Base-by-base conservation (phyloP, 2,888 invertebrate genomes). In the Panzeria rudis region DNA sequence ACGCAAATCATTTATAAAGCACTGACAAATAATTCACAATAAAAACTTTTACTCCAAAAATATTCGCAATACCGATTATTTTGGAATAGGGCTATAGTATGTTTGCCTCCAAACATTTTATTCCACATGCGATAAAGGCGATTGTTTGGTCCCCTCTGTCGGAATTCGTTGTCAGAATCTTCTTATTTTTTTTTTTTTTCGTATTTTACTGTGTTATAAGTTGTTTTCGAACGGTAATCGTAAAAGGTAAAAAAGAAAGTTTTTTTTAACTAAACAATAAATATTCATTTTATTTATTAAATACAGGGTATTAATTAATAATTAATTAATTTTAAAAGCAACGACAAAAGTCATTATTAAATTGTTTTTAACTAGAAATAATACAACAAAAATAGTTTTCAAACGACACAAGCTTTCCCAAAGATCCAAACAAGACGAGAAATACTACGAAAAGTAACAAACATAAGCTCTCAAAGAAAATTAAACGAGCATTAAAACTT, bases 251-350 rank as follows among this genome's bases (percentile, higher is more conserved):
- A 47, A 72, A 44, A 64, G 64, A 47, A 64, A 64, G 64, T 17
- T 13, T 17, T 29, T 32, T 59, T 11, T 3, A 11, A 23, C 2
- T 59, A 13, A 17, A 17, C 17, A 64, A 71, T 62, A 23, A 54
- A 54, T 35, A 68, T 23, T 71, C 23, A 44, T 62, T 71, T 54
- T 4, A 61, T 68, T 66, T 29, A 20, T 32, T 41, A 52, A 15
- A 73, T 69, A 80, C 84, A 84, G 84, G 84, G 76, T 80, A 80
- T 84, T 80, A 79, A 35, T 44, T n/a, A n/a, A 50, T 52, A 59
- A 75, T 66, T 56, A 62, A 68, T 69, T 47, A 15, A 32, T 69
- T 68, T 29, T 29, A 44, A 44, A 76, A 32, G 29, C 54, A 52
- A 64, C 5, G 13, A 44, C n/a, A 61, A 38, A 61, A 52, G n/a